phyloP scores from a whole-genome alignment of 2,888 invertebrate species.

The Pantelozetes paolii region DNA sequence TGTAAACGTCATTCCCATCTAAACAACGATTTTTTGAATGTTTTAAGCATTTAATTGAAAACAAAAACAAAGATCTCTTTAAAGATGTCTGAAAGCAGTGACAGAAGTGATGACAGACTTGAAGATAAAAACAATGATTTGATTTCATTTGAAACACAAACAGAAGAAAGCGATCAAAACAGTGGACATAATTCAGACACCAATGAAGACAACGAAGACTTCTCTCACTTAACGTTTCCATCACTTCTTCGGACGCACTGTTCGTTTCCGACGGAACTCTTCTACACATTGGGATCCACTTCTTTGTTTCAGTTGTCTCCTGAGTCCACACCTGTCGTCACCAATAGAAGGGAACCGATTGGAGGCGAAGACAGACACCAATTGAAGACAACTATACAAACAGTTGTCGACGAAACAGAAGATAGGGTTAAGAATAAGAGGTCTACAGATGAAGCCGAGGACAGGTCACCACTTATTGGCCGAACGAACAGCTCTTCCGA shows the following conservation, averaged over 20 bases:
- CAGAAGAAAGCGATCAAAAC: neutral
- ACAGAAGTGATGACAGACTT: neutral
- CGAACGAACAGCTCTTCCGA: neutral
- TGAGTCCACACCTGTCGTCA: neutral
- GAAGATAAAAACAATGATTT: neutral
- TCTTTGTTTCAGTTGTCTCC: neutral
- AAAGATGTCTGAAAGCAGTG: neutral
- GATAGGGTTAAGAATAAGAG: neutral
- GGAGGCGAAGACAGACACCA: conserved; percentile 22
- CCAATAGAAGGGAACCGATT: conserved; percentile 23
- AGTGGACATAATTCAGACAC: neutral
- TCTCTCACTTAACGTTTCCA: neutral
- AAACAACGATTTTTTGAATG: neutral
- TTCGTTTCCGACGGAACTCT: conserved; percentile 29
- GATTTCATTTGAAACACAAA: neutral
- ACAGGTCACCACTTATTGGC: conserved; percentile 30
- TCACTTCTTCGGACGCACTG: neutral
- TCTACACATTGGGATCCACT: conserved; percentile 14
- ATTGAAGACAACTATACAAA: neutral
- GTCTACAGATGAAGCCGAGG: neutral
- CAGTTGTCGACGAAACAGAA: neutral
- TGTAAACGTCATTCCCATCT: neutral
- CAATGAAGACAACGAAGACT: neutral
- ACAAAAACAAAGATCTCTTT: neutral
- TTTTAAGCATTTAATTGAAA: neutral